A percentile compares a stretch with the other conserved stretches of the same genome.
These are phyloP conservation scores for Graphium colonna DNA, from an alignment of 2,888 invertebrate species.

Conservation along the genomic window DNA sequence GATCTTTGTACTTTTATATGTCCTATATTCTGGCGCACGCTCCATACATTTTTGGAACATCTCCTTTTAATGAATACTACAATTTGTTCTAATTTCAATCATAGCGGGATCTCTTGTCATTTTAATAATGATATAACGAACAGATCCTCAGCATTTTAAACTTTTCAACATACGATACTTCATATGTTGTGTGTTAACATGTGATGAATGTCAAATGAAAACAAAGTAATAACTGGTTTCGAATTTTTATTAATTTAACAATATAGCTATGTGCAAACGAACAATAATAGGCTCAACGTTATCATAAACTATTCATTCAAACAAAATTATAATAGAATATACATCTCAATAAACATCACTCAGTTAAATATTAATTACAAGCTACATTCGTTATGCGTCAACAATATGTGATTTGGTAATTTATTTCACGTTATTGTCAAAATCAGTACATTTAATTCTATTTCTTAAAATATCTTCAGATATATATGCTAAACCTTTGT, in stretches of 20 bases:
- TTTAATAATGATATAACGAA: no score
- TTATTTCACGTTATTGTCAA: conserved; percentile 38
- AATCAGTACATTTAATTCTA: conserved; percentile 15
- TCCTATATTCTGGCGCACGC: no score
- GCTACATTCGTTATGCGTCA: conserved; percentile 34
- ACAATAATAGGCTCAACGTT: conserved; percentile 66
- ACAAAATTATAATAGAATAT: conserved; percentile 66
- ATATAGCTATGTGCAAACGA: conserved; percentile 63
- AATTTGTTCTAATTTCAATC: no score
- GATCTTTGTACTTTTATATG: no score
- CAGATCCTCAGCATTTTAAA: no score
- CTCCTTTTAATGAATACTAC: no score
- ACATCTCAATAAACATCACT: conserved; percentile 48
- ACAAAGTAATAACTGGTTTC: conserved; percentile 36
- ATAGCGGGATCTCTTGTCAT: no score
- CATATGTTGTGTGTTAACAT: no score
- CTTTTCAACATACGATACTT: no score
- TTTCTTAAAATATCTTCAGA: conserved; percentile 26
- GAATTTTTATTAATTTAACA: conserved; percentile 53
- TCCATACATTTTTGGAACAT: no score
- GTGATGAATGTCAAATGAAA: conserved; percentile 29
- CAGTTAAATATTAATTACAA: conserved; percentile 22
- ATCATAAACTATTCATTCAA: conserved; percentile 74
- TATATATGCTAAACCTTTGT: conserved; percentile 20
- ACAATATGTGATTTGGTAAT: conserved; percentile 63